Base-by-base conservation (phyloP, 2,888 invertebrate genomes). In the Iselma pallidipennis region DNA sequence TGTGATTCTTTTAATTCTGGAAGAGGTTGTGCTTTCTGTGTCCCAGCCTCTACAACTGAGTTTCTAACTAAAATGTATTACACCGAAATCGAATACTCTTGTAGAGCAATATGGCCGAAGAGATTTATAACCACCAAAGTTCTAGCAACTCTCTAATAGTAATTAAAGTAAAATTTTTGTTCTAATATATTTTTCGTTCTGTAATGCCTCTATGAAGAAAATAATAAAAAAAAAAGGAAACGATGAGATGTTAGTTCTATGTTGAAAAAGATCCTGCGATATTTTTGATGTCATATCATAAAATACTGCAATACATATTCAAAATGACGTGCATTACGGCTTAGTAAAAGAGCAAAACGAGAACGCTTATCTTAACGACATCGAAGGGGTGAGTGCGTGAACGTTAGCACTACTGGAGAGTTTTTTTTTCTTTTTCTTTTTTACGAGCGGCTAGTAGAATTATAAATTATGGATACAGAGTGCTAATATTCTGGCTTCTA, bases 331-430 rank as follows among this genome's bases (percentile, higher is more conserved):
- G 66, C 61, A 66, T 65, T 56, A 63, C 62, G 25, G 57, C 66
- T 63, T 67, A 61, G 65, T 68, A 66, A 63, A 69, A 69, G 66
- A 61, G 64, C 63, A 58, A 63, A 61, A 67, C 66, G 66, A 63
- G 68, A 69, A 68, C 55, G 69, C 68, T 69, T 71, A 71, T 71
- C 71, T 71, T 69, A 71, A 71, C 71, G 68, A 63, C 68, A 71
- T 71, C 71, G 67, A 55, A 63, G 66, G 66, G 59, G 66, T 62
- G 66, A 60, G 61, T 62, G 66, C 62, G 61, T 65, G 64, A 62
- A 66, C 62, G 63, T 62, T 61, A 37, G 57, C 60, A 61, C 58
- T 61, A 61, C 58, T 37, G 16, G n/a, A n/a, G n/a, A n/a, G n/a
- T n/a, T n/a, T n/a, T n/a, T 31, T 31, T 10, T 4, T 9, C 16